Evolutionary conservation across 2,888 invertebrate genomes (phyloP), one percentile per base, ranked within the genome.

Genomic region (Zonitis immaculata): DNA sequence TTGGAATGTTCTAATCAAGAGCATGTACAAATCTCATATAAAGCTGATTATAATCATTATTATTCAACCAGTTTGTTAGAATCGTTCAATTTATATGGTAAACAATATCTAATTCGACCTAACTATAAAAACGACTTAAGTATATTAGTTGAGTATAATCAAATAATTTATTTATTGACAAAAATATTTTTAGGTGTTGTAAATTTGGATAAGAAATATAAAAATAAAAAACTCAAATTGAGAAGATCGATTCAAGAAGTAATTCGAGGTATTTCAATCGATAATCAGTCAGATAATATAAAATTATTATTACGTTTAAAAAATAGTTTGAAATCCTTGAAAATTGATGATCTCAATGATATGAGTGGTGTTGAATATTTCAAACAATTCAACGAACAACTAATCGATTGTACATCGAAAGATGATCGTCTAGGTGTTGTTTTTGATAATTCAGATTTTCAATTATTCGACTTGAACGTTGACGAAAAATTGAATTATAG

Each of bases 31-130:
- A 32, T 42, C 1, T 42, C 49, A 5, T 53, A 49, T 45, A 14
- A n/a, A 12, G 46, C 49, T 7, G 53, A 53, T 18, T 53, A 53
- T 30, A 45, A 53, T 49, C 53, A 49, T 3, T 53, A 45, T 26
- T 53, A 49, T 45, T 18, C 53, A 12, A 44, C 22, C 3, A 49
- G 43, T 20, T 11, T 45, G 6, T 27, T 53, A 4, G 46, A 53
- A 53, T 20, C 32, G 14, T 18, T 52, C 11, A 22, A 22, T 20
- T 28, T 49, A 18, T 16, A 49, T 32, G 14, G 22, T 12, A 12
- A 12, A 11, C 14, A 30, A 9, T 53, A 49, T 32, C 46, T 53
- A 42, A 30, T 53, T 8, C 26, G 47, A 20, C 44, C 52, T 3
- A 44, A 48, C 27, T 18, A 14, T 12, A 30, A 43, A 6, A 47